Conservation (phyloP, 2,888 invertebrate genomes). For the Allolobophora icterica region DNA sequence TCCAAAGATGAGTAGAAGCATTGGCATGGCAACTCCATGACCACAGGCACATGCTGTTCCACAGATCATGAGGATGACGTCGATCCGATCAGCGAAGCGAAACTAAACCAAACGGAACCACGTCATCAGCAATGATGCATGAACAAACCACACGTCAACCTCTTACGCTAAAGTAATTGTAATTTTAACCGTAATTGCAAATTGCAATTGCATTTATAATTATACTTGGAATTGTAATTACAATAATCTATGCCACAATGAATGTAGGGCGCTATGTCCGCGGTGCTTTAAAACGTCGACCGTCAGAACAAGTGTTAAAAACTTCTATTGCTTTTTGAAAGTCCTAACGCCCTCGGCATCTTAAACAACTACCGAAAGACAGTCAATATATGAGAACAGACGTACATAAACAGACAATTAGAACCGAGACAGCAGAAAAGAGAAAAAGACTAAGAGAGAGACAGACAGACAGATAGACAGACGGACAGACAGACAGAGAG, state of each 20-base stretch:
- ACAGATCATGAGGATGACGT: conserved; percentile 37
- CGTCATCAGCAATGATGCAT: not conserved
- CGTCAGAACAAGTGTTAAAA: too few relatives aligned
- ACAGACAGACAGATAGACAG: not conserved
- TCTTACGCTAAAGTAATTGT: not conserved
- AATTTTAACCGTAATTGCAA: not conserved
- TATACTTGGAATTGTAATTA: too few relatives aligned
- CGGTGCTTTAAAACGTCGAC: too few relatives aligned
- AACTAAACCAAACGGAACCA: conserved; percentile 34
- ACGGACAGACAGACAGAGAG: not conserved
- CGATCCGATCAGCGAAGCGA: conserved; percentile 40
- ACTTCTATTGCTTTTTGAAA: too few relatives aligned
- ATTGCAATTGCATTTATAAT: not conserved
- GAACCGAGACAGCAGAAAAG: too few relatives aligned
- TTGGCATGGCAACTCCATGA: conserved; percentile 39
- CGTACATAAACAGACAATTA: too few relatives aligned
- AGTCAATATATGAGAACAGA: too few relatives aligned
- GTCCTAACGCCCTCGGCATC: too few relatives aligned
- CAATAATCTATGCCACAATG: too few relatives aligned
- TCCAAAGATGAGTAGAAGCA: conserved; percentile 34
- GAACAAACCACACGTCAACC: not conserved
- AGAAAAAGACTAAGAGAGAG: too few relatives aligned
- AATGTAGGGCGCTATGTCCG: too few relatives aligned
- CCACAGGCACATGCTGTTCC: conserved; percentile 41
- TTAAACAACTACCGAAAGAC: too few relatives aligned